Percentiles rank a stretch among this genome's conserved stretches.
Evolutionary conservation across 2,113 vertebrate species (phyloP).

Genomic region (Silurus meridionalis): DNA sequence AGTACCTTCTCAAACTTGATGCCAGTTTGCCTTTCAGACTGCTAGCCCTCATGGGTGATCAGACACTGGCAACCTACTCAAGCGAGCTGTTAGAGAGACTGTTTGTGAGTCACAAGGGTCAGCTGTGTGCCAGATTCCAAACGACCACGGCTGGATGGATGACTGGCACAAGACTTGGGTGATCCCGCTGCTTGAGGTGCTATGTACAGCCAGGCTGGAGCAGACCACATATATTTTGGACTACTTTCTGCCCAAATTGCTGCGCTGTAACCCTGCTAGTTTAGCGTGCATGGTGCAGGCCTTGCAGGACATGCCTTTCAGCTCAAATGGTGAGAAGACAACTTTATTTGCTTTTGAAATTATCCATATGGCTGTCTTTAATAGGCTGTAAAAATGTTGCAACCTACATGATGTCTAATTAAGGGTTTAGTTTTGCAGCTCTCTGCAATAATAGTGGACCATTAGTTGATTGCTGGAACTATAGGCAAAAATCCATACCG

Average conservation of each 20-base stretch:
- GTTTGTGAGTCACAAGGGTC: slow-evolving; percentile 85
- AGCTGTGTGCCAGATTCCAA: slow-evolving; percentile 65
- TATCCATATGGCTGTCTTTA: background rate
- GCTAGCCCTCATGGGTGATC: slow-evolving; percentile 86
- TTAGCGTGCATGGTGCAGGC: slow-evolving; percentile 86
- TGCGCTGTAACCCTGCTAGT: slow-evolving; percentile 86
- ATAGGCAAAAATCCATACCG: too few relatives aligned
- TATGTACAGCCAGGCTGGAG: slow-evolving; percentile 82
- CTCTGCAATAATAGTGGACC: background rate
- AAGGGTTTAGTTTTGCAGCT: background rate
- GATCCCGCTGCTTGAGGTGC: slow-evolving; percentile 80
- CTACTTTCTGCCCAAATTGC: slow-evolving; percentile 88
- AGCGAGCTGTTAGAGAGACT: slow-evolving; percentile 91
- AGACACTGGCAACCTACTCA: slow-evolving; percentile 87
- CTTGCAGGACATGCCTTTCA: slow-evolving; percentile 76
- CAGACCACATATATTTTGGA: slow-evolving; percentile 90
- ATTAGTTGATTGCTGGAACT: too few relatives aligned
- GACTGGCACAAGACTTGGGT: slow-evolving; percentile 88
- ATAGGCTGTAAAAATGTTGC: background rate
- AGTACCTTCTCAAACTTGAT: slow-evolving; percentile 76
- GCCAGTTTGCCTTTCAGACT: slow-evolving; percentile 78
- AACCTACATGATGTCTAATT: background rate
- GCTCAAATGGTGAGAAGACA: slow-evolving; percentile 72
- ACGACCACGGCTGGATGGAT: slow-evolving; percentile 72
- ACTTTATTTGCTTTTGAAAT: background rate